Conservation (phyloP, 2,888 invertebrate genomes). For the Drepana falcataria region DNA sequence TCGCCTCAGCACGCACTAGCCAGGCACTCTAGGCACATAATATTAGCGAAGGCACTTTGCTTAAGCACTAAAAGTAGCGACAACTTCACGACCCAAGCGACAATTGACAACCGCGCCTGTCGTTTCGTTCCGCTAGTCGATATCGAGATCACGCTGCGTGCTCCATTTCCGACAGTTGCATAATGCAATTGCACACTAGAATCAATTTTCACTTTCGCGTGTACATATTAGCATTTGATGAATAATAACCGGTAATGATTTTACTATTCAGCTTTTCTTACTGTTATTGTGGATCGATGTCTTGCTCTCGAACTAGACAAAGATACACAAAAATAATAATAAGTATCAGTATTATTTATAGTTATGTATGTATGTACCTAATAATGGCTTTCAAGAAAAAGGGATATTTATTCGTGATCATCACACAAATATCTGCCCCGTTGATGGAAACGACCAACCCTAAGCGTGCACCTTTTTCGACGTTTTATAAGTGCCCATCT, state of each 20-base stretch:
- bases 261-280: background rate
- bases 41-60: background rate
- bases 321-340: background rate
- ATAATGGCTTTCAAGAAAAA: too few relatives aligned
- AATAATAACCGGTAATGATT: background rate
- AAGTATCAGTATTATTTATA: too few relatives aligned
- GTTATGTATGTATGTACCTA: too few relatives aligned
- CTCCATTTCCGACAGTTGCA: slow-evolving; percentile 61
- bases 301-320: too few relatives aligned
- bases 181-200: slow-evolving; percentile 52
- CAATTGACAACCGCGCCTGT: slow-evolving; percentile 36
- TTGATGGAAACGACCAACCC: too few relatives aligned
- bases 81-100: slow-evolving; percentile 23
- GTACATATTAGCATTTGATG: slow-evolving; percentile 22
- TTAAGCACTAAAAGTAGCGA: background rate
- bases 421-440: too few relatives aligned
- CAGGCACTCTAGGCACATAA: background rate
- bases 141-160: slow-evolving; percentile 50
- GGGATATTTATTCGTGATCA: too few relatives aligned
- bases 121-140: slow-evolving; percentile 52
- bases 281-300: background rate
- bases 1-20: too few relatives aligned
- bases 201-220: slow-evolving; percentile 67
- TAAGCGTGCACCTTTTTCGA: too few relatives aligned
- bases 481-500: too few relatives aligned